A percentile compares a stretch with the other conserved stretches of the same genome.
phyloP scores from a whole-genome alignment of 2,888 invertebrate genomes.

The Homarus gammarus region DNA sequence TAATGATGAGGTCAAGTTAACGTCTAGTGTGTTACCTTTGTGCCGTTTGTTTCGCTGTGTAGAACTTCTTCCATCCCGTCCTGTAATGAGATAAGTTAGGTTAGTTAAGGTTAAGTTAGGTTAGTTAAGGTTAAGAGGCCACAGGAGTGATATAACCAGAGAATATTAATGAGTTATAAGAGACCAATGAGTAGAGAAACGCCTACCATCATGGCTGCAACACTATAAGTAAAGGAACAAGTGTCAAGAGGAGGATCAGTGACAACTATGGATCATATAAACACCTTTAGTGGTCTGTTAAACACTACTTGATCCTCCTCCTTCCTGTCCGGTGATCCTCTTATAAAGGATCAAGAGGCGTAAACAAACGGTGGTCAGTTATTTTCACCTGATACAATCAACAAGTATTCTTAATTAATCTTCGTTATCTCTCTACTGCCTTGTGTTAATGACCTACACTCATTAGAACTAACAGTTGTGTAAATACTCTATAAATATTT shows the following conservation, averaged over 20 bases:
- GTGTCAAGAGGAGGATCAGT: slow-evolving; percentile 24
- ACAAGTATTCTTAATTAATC: background rate
- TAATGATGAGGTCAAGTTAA: no score
- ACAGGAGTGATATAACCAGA: background rate
- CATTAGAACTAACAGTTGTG: no score
- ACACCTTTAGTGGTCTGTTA: background rate
- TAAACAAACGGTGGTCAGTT: slow-evolving; percentile 29
- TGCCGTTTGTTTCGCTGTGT: slow-evolving; percentile 69
- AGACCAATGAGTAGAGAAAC: slow-evolving; percentile 32
- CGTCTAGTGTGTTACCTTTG: slow-evolving; percentile 65
- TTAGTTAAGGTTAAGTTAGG: background rate
- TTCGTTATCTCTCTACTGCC: background rate
- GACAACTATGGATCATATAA: no score
- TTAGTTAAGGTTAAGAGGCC: background rate
- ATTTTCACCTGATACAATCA: slow-evolving; percentile 27
- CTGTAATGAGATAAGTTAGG: slow-evolving; percentile 57
- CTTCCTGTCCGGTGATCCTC: slow-evolving; percentile 12
- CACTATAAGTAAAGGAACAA: slow-evolving; percentile 40
- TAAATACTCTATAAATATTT: no score
- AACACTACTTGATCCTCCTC: slow-evolving; percentile 11
- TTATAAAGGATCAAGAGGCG: slow-evolving; percentile 16
- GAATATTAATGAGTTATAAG: slow-evolving; percentile 1
- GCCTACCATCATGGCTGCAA: slow-evolving; percentile 76
- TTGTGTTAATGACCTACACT: no score
- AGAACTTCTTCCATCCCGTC: slow-evolving; percentile 75